These are phyloP conservation scores for Phytoseiulus persimilis DNA, from an alignment of 2,888 invertebrate species.

Conservation along the genomic window DNA sequence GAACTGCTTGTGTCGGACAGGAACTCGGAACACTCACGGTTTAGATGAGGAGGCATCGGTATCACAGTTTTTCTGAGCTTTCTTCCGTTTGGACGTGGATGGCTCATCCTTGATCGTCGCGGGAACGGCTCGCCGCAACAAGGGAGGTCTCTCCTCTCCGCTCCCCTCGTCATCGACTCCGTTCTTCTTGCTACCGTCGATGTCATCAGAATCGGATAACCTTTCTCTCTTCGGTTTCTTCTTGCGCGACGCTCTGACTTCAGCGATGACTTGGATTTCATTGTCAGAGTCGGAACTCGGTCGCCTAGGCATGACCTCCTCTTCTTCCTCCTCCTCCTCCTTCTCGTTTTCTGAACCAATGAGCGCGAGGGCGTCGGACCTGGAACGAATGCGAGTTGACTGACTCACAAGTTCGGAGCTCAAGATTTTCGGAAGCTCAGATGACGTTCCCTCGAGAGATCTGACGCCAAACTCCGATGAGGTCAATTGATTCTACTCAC, in stretches of 20 bases:
- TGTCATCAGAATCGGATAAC: background rate
- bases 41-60: background rate
- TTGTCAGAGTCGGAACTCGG: background rate
- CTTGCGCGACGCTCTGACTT: background rate
- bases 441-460: too few species aligned
- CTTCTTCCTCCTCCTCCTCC: background rate
- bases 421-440: too few species aligned
- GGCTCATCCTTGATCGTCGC: background rate
- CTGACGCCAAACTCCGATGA: too few species aligned
- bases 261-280: constrained; percentile 19
- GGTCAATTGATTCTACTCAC: background rate
- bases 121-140: background rate
- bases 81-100: background rate
- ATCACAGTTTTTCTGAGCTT: constrained; percentile 20
- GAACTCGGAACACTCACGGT: background rate
- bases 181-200: background rate
- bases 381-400: too few species aligned
- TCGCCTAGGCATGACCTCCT: background rate
- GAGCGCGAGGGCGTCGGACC: too few species aligned
- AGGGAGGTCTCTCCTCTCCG: constrained; percentile 17
- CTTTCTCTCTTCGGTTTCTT: background rate
- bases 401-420: too few species aligned
- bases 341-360: background rate
- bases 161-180: constrained; percentile 40
- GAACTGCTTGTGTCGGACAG: too few species aligned